Conservation (phyloP, 2,797 vertebrate genomes). For the Lagocephalus sceleratus region DNA sequence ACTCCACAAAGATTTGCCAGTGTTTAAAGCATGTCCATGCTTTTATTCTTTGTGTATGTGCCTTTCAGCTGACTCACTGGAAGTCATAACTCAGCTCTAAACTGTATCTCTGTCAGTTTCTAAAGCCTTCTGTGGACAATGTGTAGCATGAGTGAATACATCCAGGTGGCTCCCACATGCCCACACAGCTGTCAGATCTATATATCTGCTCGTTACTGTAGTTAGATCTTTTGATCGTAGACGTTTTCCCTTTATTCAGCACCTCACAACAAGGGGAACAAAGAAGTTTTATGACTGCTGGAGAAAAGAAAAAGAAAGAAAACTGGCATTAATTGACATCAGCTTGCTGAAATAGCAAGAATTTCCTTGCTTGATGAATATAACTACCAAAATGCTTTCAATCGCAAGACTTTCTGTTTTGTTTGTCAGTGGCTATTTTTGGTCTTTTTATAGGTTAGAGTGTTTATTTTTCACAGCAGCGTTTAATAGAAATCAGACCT, state of each 20-base stretch:
- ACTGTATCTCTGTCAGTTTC: slow-evolving; percentile 16
- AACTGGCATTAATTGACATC: too few relatives aligned
- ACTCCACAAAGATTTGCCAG: slow-evolving; percentile 17
- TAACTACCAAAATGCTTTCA: too few relatives aligned
- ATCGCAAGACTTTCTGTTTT: too few relatives aligned
- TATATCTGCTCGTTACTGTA: slow-evolving; percentile 1
- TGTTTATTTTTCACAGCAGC: slow-evolving; percentile 6
- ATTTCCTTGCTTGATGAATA: too few relatives aligned
- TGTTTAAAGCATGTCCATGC: slow-evolving; percentile 6
- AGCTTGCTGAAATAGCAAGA: too few relatives aligned
- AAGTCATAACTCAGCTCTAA: slow-evolving; percentile 7
- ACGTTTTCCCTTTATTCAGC: background rate
- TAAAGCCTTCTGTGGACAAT: slow-evolving; percentile 17
- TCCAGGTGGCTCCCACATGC: slow-evolving; percentile 5
- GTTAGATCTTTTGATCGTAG: background rate
- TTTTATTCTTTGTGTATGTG: slow-evolving; percentile 4
- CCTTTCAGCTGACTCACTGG: slow-evolving; percentile 11
- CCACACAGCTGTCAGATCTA: too few relatives aligned
- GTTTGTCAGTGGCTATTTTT: too few relatives aligned
- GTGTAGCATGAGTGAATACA: slow-evolving; percentile 3
- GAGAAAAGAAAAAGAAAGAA: too few relatives aligned
- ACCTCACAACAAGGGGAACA: background rate
- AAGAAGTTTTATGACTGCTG: background rate
- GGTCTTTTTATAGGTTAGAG: too few relatives aligned
- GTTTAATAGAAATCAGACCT: slow-evolving; percentile 23